phyloP scores from a whole-genome alignment of 1,140 invertebrate genomes.

The Diorhabda elongata region DNA sequence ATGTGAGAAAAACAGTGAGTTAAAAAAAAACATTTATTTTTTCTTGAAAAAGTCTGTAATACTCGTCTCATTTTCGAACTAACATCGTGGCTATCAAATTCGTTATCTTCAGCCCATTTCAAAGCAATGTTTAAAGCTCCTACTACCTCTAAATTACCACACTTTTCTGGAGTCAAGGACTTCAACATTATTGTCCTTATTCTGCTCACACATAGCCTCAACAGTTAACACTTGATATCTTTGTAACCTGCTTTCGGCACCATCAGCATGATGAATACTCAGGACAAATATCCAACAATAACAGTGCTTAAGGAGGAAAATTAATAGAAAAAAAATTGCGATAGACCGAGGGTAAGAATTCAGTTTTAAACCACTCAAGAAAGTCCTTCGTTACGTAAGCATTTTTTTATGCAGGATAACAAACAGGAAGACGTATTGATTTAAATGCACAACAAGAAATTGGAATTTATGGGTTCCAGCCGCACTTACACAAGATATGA shows the following conservation, averaged over 20 bases:
- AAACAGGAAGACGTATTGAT: conserved; percentile 35
- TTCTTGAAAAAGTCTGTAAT: conserved; percentile 10
- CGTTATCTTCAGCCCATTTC: not conserved
- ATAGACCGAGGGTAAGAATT: too few relatives aligned
- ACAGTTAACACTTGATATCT: conserved; percentile 18
- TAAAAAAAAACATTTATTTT: not conserved
- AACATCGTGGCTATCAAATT: not conserved
- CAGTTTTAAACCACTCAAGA: conserved; percentile 22
- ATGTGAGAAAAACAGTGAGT: too few relatives aligned
- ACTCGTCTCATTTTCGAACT: not conserved
- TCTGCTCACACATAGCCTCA: conserved; percentile 9
- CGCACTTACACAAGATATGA: conserved; percentile 44
- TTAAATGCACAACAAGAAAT: conserved; percentile 34
- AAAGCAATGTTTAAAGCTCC: conserved; percentile 3
- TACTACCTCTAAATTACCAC: not conserved
- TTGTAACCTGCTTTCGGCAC: conserved; percentile 8
- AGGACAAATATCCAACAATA: conserved; percentile 41
- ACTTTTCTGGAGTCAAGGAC: not conserved
- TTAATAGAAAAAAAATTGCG: too few relatives aligned
- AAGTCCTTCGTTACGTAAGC: conserved; percentile 33
- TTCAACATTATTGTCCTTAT: conserved; percentile 4
- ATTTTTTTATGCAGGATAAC: conserved; percentile 39
- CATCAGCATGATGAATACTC: conserved; percentile 29
- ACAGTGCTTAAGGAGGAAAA: too few relatives aligned
- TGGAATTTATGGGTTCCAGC: conserved; percentile 41